phyloP scores from a whole-genome alignment of 64 coral and sea anemone genomes.

The Montipora efflorescens region DNA sequence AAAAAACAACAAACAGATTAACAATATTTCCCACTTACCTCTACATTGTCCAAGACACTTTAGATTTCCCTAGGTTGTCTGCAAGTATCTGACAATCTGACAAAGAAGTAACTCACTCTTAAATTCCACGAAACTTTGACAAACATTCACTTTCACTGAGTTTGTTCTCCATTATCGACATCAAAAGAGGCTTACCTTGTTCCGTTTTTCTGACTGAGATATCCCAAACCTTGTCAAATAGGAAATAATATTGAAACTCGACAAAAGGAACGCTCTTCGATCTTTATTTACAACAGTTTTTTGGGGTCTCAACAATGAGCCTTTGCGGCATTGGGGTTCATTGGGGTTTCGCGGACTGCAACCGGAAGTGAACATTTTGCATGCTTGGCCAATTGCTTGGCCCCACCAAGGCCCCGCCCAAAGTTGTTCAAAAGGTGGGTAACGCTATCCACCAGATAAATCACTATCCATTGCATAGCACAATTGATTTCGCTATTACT shows the following conservation, averaged over 20 bases:
- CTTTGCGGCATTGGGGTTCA: slow-evolving; percentile 18
- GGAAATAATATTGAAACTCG: neutral
- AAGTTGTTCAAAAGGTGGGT: too few species aligned
- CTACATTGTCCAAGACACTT: too few species aligned
- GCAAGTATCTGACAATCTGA: neutral
- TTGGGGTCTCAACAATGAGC: neutral
- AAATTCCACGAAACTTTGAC: neutral
- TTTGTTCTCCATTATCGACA: neutral
- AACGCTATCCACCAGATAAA: too few species aligned
- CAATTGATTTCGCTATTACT: too few species aligned
- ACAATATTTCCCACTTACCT: too few species aligned
- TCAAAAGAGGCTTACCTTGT: neutral
- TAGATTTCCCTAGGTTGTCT: neutral
- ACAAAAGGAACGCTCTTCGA: neutral
- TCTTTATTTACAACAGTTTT: neutral
- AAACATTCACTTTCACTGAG: neutral
- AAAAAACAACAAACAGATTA: too few species aligned
- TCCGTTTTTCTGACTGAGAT: neutral
- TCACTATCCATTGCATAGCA: too few species aligned
- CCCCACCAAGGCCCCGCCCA: too few species aligned
- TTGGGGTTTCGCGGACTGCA: too few species aligned
- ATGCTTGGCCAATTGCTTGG: too few species aligned
- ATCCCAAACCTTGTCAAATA: neutral
- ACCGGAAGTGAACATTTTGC: too few species aligned
- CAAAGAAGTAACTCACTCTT: too few species aligned